Percentiles rank a stretch among this genome's conserved stretches.
These are phyloP conservation scores for Sebastes jordani DNA, from an alignment of 2,797 vertebrate species.

Conservation along the genomic window DNA sequence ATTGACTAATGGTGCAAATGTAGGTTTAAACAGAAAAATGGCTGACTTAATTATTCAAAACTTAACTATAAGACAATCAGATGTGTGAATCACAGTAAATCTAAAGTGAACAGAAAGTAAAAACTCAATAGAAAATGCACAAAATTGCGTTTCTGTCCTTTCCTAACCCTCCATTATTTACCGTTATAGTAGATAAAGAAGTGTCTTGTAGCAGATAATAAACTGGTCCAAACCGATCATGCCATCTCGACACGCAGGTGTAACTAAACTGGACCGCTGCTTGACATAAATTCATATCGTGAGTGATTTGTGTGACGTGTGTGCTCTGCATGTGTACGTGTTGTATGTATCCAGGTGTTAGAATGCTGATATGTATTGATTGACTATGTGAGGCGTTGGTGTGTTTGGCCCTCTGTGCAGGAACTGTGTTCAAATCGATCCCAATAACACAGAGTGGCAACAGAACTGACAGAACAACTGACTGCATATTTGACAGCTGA, in stretches of 20 bases:
- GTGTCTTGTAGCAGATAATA: not conserved
- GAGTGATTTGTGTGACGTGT: not conserved
- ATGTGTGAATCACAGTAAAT: not conserved
- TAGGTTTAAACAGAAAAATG: not conserved
- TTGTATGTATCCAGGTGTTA: conserved; percentile 4
- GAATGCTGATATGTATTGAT: conserved; percentile 34
- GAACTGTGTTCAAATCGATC: conserved; percentile 32
- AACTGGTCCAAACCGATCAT: not conserved
- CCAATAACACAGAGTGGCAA: conserved; percentile 32
- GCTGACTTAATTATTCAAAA: not conserved
- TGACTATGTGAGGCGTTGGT: not conserved
- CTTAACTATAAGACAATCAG: not conserved
- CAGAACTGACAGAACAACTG: not conserved
- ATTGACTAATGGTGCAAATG: not conserved
- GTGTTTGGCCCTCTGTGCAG: not conserved
- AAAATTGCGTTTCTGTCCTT: not conserved
- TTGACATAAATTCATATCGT: not conserved
- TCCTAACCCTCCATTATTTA: not conserved
- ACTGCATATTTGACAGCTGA: not conserved
- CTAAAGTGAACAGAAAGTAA: not conserved
- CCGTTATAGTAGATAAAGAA: not conserved
- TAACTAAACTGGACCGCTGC: not conserved
- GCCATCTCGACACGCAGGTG: not conserved
- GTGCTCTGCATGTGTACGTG: conserved; percentile 9
- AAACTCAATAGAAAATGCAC: not conserved